Conservation (phyloP, 2,888 invertebrate genomes). For the Tetramorium bicarinatum region DNA sequence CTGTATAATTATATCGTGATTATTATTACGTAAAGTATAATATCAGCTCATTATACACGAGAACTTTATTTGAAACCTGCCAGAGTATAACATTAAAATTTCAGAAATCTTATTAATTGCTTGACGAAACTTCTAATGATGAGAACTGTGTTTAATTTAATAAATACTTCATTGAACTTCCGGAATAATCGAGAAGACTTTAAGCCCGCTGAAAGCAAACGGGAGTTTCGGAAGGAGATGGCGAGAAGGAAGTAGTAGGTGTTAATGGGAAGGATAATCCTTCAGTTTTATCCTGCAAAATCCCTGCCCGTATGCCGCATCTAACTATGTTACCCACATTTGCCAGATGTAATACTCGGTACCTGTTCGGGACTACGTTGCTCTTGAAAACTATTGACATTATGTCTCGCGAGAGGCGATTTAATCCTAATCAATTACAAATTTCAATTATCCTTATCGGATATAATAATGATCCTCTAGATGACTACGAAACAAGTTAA, state of each 20-base stretch:
- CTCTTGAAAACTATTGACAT: slow-evolving; percentile 48
- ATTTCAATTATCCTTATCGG: background rate
- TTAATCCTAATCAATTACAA: slow-evolving; percentile 52
- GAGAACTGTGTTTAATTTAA: slow-evolving; percentile 52
- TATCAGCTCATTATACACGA: slow-evolving; percentile 18
- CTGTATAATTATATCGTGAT: slow-evolving; percentile 24
- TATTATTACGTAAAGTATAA: slow-evolving; percentile 33
- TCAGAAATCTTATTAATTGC: slow-evolving; percentile 48
- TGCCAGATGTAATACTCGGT: slow-evolving; percentile 25
- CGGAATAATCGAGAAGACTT: slow-evolving; percentile 43
- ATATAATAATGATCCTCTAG: background rate
- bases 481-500: background rate
- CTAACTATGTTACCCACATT: slow-evolving; percentile 51
- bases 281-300: slow-evolving; percentile 66
- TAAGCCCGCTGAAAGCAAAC: slow-evolving; percentile 38
- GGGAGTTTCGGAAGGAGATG: slow-evolving; percentile 24
- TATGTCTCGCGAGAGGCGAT: slow-evolving; percentile 48
- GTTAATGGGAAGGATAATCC: slow-evolving; percentile 63
- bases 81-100: slow-evolving; percentile 12
- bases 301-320: slow-evolving; percentile 58
- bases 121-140: slow-evolving; percentile 31
- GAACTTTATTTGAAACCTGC: slow-evolving; percentile 5
- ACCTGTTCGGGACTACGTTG: slow-evolving; percentile 46
- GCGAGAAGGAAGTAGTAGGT: slow-evolving; percentile 42
- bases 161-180: slow-evolving; percentile 51